Base-by-base conservation (phyloP, 2,888 invertebrate genomes). In the Quadroppia sp. region DNA sequence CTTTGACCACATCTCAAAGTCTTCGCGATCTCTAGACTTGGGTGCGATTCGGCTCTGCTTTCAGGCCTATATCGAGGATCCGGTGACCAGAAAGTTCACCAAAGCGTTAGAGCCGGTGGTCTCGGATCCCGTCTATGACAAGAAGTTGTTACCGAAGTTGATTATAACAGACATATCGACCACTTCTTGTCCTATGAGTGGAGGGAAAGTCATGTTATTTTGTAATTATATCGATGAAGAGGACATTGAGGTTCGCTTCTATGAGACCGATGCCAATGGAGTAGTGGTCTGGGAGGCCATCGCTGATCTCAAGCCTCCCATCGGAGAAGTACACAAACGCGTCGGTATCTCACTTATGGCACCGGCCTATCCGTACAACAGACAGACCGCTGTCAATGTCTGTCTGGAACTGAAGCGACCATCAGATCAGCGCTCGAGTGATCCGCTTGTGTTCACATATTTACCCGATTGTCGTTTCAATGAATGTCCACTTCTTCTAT, bases 91-190 rank as follows among this genome's bases (percentile, higher is more conserved):
- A 48, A 88, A 89, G 80, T 90, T 89, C 80, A 88, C 88, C 13
- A 84, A 87, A 45, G 88, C 89, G 0, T 85, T 92, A 40, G 82
- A 85, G n/a, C 91, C 96, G 0, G 89, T 93, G 25, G 91, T 92
- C 25, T 94, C 94, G 0, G 91, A 95, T 78, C 88, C 92, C 40
- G 95, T 97, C 80, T 94, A 89, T 83, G 96, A 97, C 83, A 96
- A 95, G 87, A 97, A 96, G 84, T 93, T 96, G 50, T 91, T 93
- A 88, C 91, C 90, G 78, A 96, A 96, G 84, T 86, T 96, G 79
- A 88, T 89, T 73, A 96, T 97, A 77, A 90, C 90, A 82, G 89
- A 93, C 80, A 85, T 96, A 78, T 92, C 92, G 82, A 90, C 91
- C 82, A 91, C 90, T 81, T 88, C 91, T 69, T 91, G 92, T 59